Conservation (phyloP, 2,888 invertebrate genomes). For the Uropetala carovei region DNA sequence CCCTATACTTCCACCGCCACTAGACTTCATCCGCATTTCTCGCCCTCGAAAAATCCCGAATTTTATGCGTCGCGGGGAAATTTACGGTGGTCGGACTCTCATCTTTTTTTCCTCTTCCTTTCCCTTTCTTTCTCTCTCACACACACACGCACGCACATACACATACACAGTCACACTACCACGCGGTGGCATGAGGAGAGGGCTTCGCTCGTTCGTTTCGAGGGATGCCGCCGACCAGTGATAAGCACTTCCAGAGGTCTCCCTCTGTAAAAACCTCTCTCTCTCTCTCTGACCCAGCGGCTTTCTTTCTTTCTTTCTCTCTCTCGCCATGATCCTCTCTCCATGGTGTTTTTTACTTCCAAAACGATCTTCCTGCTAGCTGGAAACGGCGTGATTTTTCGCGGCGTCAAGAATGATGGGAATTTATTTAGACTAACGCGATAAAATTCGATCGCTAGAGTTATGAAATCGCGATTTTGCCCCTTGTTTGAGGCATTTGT, state of each 20-base stretch:
- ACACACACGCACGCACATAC: background rate
- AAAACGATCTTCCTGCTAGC: background rate
- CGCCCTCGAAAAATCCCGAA: background rate
- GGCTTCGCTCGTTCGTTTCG: background rate
- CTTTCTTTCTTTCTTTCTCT: background rate
- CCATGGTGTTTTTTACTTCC: too few species aligned
- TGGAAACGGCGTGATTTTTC: background rate
- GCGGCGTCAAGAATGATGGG: background rate
- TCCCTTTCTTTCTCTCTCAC: background rate
- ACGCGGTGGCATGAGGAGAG: background rate
- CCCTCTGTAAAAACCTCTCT: background rate
- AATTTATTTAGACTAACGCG: conserved; percentile 18
- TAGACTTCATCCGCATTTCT: conserved; percentile 28
- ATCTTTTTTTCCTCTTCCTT: background rate
- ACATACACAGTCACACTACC: background rate
- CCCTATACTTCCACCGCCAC: background rate
- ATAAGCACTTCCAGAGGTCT: background rate
- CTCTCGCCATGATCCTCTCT: background rate
- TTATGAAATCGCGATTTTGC: background rate
- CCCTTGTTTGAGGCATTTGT: too few species aligned
- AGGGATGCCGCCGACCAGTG: background rate
- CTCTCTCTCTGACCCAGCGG: background rate
- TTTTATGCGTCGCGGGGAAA: conserved; percentile 14
- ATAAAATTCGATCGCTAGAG: background rate
- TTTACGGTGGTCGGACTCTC: conserved; percentile 1